phyloP scores from a whole-genome alignment of 2,888 invertebrate species.

The Auanema sp. region DNA sequence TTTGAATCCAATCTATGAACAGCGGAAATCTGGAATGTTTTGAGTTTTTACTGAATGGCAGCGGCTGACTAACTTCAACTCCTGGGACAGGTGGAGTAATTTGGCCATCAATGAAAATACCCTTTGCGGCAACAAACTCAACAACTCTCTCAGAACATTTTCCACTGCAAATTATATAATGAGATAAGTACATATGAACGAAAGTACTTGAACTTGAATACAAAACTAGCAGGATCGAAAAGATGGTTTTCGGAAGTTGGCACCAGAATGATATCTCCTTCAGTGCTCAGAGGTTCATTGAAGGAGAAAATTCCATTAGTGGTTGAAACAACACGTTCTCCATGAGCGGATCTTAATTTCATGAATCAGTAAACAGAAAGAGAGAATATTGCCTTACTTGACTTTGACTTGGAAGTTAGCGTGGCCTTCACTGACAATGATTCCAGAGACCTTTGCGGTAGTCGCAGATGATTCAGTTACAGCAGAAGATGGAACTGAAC shows the following conservation, averaged over 20 bases:
- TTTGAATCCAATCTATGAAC: constrained; percentile 39
- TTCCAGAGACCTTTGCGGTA: constrained; percentile 27
- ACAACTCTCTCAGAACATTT: constrained; percentile 40
- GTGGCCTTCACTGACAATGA: constrained; percentile 13
- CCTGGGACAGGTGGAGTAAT: constrained; percentile 70
- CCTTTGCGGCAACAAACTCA: constrained; percentile 33
- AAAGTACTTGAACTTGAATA: constrained; percentile 37
- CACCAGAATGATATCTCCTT: constrained; percentile 27
- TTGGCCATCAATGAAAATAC: constrained; percentile 73
- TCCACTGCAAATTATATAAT: constrained; percentile 23
- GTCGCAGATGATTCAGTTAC: constrained; percentile 22
- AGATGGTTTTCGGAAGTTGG: constrained; percentile 44
- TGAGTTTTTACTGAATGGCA: background rate
- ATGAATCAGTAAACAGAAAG: too few relatives aligned
- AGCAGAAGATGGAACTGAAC: constrained; percentile 15
- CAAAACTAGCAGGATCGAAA: constrained; percentile 44
- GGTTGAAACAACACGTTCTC: constrained; percentile 26
- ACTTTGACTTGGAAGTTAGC: constrained; percentile 11
- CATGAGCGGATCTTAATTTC: constrained; percentile 16
- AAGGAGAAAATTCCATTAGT: constrained; percentile 37
- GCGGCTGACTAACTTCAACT: constrained; percentile 61
- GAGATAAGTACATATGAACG: background rate
- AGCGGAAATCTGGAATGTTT: constrained; percentile 7
- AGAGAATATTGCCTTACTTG: too few relatives aligned
- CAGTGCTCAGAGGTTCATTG: constrained; percentile 29